These are phyloP conservation scores for Lysiphlebus fabarum DNA, from an alignment of 1,140 invertebrate genomes.

Conservation along the genomic window DNA sequence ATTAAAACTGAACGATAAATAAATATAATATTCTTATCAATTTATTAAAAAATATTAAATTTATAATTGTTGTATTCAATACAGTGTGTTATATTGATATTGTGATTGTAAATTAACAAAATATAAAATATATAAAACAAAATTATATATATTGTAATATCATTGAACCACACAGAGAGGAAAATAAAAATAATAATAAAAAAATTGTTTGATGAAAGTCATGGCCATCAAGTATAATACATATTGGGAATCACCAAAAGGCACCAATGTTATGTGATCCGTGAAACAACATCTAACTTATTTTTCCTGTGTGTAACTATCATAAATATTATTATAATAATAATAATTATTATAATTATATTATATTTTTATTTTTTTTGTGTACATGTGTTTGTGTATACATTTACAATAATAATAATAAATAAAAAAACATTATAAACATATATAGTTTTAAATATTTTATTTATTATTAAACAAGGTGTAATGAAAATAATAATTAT, in stretches of 20 bases:
- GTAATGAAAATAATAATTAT: too few relatives aligned
- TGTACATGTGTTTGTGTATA: too few relatives aligned
- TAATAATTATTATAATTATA: too few relatives aligned
- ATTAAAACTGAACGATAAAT: not conserved
- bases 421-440: too few relatives aligned
- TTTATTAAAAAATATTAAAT: not conserved
- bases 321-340: too few relatives aligned
- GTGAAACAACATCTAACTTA: constrained; percentile 10
- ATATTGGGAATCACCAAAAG: constrained; percentile 16
- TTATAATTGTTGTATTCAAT: not conserved
- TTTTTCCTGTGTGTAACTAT: too few relatives aligned
- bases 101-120: constrained; percentile 7
- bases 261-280: constrained; percentile 17
- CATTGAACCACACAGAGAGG: not conserved
- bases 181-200: not conserved
- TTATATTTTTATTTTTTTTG: too few relatives aligned
- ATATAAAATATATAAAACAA: not conserved
- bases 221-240: constrained; percentile 30
- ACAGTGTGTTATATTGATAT: not conserved
- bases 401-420: too few relatives aligned
- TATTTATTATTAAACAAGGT: too few relatives aligned
- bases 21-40: not conserved
- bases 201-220: constrained; percentile 38
- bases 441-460: too few relatives aligned
- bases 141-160: not conserved